These are phyloP conservation scores for Reinhardtius hippoglossoides DNA, from an alignment of 2,113 vertebrate species.

Conservation along the genomic window DNA sequence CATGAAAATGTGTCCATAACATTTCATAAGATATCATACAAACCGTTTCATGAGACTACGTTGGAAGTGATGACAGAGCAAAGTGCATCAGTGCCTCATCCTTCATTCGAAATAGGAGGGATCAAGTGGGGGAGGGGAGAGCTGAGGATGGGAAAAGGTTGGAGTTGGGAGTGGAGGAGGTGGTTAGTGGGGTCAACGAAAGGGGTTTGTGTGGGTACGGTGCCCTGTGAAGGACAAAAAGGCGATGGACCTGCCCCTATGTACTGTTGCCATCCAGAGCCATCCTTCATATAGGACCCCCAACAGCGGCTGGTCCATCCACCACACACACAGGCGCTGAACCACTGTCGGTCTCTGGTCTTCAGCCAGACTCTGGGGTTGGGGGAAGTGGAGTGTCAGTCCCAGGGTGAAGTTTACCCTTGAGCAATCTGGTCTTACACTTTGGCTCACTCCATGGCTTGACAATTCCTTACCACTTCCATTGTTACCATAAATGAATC, in stretches of 20 bases:
- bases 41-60: too few relatives aligned
- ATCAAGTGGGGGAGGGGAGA: too few relatives aligned
- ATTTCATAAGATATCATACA: too few relatives aligned
- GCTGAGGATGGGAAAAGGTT: too few relatives aligned
- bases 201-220: not conserved
- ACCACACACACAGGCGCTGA: conserved; percentile 37
- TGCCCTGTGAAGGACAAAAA: conserved; percentile 68
- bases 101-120: too few relatives aligned
- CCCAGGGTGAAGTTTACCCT: conserved; percentile 58
- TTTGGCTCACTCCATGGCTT: not conserved
- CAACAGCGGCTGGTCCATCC: conserved; percentile 26
- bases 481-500: conserved; percentile 1
- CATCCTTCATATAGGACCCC: conserved; percentile 76
- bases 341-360: conserved; percentile 44
- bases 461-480: not conserved
- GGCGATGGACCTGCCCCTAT: conserved; percentile 52
- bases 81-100: too few relatives aligned
- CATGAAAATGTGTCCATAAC: too few relatives aligned
- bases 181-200: not conserved
- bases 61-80: too few relatives aligned
- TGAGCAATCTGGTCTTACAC: conserved; percentile 64
- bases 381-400: conserved; percentile 31
- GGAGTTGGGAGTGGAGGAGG: not conserved
- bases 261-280: conserved; percentile 45
- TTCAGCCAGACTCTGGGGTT: conserved; percentile 37